Base-by-base conservation (phyloP, 2,797 vertebrate genomes). In the Aldrovandia affinis region DNA sequence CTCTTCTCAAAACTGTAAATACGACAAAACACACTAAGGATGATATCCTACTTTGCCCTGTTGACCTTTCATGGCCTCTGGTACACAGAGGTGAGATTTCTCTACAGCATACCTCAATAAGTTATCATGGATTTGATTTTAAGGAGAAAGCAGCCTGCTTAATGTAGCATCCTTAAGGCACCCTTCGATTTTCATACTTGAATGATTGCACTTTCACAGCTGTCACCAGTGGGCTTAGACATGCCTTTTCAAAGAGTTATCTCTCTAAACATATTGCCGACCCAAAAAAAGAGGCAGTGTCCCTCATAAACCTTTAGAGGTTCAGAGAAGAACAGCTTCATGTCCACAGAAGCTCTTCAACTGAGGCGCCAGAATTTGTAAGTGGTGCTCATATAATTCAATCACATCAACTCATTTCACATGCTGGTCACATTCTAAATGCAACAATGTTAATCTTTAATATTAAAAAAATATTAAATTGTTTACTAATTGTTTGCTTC, bases 161-260 rank as follows among this genome's bases (percentile, higher is more conserved):
- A 85, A 80, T 85, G 85, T 78, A 82, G 57, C 52, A 84, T 86
- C 82, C 88, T 89, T 82, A 80, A 89, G 83, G 83, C 85, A 82
- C 78, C 81, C 81, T 82, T 89, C 59, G 81, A 86, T 88, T 79
- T 84, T 89, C 85, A 88, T 79, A 86, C 81, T 86, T 83, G 54
- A 83, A 86, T 87, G 86, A 88, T 80, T 84, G 86, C 44, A 28
- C 83, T 87, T 89, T 85, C 87, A 86, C 78, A 84, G 84, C 86
- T 84, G 84, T 87, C 81, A 77, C 86, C 84, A 39, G n/a, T 61
- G 84, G 83, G 78, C 63, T 73, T 83, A 85, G 85, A 86, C 84
- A 84, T 81, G 81, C 73, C 63, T 81, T 87, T 85, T 84, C 33
- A 54, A 44, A 80, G 61, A 79, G 81, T 87, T 84, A 87, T 89